Evolutionary conservation across 2,888 invertebrate species (phyloP).

Genomic region (Apocheima hispidaria): DNA sequence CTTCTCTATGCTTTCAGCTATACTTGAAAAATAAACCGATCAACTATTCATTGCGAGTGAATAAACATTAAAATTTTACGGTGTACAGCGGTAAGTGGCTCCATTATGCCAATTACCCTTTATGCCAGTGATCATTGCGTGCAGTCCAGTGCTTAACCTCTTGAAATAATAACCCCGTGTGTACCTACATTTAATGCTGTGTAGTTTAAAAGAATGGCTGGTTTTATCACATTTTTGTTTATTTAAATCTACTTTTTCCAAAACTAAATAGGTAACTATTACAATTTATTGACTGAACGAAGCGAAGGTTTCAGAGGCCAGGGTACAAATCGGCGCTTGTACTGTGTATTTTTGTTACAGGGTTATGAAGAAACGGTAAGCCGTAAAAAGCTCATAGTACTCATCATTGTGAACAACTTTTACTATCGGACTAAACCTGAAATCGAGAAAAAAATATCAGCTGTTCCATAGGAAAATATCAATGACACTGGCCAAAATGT

Average conservation of each 20-base stretch:
- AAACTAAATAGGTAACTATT: too few relatives aligned
- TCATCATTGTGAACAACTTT: too few relatives aligned
- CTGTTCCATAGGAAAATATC: too few relatives aligned
- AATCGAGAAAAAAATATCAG: too few relatives aligned
- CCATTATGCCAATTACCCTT: constrained; percentile 51
- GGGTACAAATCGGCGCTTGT: too few relatives aligned
- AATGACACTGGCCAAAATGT: too few relatives aligned
- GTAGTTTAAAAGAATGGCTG: constrained; percentile 21
- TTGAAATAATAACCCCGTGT: constrained; percentile 44
- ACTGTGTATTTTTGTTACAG: too few relatives aligned
- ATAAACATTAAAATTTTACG: constrained; percentile 47
- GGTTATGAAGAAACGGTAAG: too few relatives aligned
- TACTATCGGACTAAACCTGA: too few relatives aligned
- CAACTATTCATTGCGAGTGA: constrained; percentile 24
- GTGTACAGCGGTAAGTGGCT: constrained; percentile 42
- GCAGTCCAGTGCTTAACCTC: constrained; percentile 44
- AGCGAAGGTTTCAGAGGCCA: too few relatives aligned
- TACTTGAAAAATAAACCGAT: constrained; percentile 23
- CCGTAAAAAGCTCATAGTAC: too few relatives aligned
- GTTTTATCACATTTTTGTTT: not conserved
- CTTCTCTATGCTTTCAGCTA: constrained; percentile 10
- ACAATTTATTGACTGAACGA: too few relatives aligned
- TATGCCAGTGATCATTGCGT: constrained; percentile 49
- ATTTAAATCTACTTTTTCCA: not conserved
- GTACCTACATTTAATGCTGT: constrained; percentile 34